Evolutionary conservation across 2,797 vertebrate species (phyloP).

Genomic region (Neostethus bicornis): DNA sequence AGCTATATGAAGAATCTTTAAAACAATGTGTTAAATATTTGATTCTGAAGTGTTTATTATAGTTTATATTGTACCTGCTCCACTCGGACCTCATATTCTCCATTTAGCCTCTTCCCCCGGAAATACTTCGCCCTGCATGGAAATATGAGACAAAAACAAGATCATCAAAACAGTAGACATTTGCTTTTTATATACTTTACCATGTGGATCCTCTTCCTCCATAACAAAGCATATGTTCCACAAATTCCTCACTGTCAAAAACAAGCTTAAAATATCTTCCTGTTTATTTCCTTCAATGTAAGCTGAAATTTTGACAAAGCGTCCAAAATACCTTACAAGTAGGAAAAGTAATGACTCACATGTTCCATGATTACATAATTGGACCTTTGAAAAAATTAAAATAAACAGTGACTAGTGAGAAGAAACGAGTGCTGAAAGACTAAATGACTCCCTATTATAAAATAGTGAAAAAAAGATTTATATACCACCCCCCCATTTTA

Average conservation of each 20-base stretch:
- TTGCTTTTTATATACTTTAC: neutral
- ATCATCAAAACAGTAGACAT: neutral
- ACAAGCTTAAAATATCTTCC: constrained; percentile 58
- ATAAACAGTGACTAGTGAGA: constrained; percentile 37
- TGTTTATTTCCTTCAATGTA: constrained; percentile 62
- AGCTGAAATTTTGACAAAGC: constrained; percentile 53
- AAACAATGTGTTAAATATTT: too few species aligned
- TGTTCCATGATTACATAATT: constrained; percentile 54
- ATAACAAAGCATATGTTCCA: neutral
- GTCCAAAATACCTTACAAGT: constrained; percentile 52
- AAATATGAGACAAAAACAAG: constrained; percentile 34
- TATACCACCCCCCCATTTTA: too few species aligned
- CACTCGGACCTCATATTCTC: constrained; percentile 92
- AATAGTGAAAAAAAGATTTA: too few species aligned
- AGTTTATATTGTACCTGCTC: constrained; percentile 87
- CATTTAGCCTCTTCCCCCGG: constrained; percentile 92
- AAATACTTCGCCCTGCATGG: constrained; percentile 91
- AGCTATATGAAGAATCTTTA: too few species aligned
- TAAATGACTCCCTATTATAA: too few species aligned
- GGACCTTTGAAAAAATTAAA: constrained; percentile 25
- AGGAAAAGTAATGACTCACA: constrained; percentile 57
- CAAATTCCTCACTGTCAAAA: constrained; percentile 44
- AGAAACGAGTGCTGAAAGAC: neutral
- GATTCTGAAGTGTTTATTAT: too few species aligned
- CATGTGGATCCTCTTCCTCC: neutral